Conservation (phyloP, 1,140 invertebrate genomes). For the Harpegnathos saltator region DNA sequence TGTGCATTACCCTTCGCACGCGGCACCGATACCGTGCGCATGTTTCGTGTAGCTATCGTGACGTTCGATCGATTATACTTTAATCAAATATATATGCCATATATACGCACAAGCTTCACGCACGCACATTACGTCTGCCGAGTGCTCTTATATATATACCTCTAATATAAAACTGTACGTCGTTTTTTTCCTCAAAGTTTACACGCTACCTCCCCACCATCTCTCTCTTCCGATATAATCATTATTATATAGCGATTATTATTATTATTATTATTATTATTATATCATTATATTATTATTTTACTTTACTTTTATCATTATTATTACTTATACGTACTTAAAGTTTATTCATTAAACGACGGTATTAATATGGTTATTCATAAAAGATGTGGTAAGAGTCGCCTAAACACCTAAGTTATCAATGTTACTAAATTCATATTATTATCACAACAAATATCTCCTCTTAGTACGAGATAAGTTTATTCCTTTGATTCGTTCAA, state of each 20-base stretch:
- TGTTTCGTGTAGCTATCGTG: conserved; percentile 2
- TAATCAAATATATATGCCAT: conserved; percentile 2
- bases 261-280: conserved; percentile 37
- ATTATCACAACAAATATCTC: conserved; percentile 58
- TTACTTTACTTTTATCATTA: conserved; percentile 46
- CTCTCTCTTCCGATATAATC: not conserved
- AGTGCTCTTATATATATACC: conserved; percentile 6
- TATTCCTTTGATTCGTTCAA: conserved; percentile 37
- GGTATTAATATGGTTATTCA: conserved; percentile 59
- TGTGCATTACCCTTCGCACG: conserved; percentile 16
- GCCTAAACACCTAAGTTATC: conserved; percentile 72
- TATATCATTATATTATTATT: conserved; percentile 47
- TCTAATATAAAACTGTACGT: too few species aligned
- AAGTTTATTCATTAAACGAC: conserved; percentile 62
- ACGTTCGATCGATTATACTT: conserved; percentile 40
- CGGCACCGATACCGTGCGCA: not conserved
- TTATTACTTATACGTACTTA: conserved; percentile 32
- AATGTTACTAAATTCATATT: conserved; percentile 21
- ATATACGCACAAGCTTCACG: conserved; percentile 59
- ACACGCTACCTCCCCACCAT: too few species aligned
- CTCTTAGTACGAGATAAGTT: conserved; percentile 24
- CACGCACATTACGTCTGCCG: conserved; percentile 48
- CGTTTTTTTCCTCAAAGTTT: too few species aligned
- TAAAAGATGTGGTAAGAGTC: conserved; percentile 64
- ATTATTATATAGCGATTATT: conserved; percentile 32